Conservation (phyloP, 2,113 vertebrate genomes). For the Eurypyga helias region DNA sequence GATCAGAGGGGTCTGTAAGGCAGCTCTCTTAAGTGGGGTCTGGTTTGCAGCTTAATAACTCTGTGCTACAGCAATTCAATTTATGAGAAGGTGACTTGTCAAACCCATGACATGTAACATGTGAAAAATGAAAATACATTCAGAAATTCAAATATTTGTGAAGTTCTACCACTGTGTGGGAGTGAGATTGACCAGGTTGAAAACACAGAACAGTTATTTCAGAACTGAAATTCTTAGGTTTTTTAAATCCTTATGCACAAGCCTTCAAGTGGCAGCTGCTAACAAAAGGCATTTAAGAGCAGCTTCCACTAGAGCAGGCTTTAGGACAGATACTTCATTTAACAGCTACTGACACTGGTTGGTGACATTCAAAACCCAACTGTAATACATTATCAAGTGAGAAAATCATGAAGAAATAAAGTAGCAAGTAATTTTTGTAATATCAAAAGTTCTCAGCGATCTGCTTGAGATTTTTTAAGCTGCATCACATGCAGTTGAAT, state of each 20-base stretch:
- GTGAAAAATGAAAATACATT: background rate
- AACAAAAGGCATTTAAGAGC: background rate
- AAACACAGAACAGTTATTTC: background rate
- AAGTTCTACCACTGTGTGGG: background rate
- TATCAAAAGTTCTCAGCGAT: background rate
- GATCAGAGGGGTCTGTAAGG: background rate
- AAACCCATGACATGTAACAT: background rate
- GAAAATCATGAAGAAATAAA: background rate
- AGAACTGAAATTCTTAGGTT: background rate
- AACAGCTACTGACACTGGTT: background rate
- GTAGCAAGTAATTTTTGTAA: background rate
- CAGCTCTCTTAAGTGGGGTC: background rate
- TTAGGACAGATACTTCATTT: background rate
- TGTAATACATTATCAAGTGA: background rate
- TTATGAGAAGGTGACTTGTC: background rate
- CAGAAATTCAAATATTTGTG: background rate
- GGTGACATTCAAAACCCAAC: background rate
- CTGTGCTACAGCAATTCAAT: background rate
- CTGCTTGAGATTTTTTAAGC: background rate
- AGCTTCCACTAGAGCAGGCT: background rate
- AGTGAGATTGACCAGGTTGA: background rate
- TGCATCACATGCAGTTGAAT: background rate
- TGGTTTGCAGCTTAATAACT: background rate
- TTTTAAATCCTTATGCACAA: background rate
- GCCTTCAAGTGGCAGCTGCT: background rate